Conservation (phyloP, 2,113 vertebrate genomes). For the Callipepla californica region DNA sequence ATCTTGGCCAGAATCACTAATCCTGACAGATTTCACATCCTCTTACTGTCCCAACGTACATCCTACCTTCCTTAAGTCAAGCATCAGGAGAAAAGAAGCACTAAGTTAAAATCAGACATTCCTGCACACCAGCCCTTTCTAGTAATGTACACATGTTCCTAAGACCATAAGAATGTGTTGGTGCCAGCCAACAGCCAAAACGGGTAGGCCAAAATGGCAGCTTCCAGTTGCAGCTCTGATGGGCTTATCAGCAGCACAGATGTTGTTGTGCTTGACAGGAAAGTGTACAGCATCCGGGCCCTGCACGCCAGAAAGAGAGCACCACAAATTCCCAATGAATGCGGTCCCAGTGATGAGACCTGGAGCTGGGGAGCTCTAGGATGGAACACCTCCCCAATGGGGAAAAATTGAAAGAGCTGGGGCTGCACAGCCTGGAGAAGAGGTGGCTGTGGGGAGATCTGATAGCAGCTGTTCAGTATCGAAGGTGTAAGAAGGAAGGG, state of each 20-base stretch:
- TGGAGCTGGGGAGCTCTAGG: background rate
- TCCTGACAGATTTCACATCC: background rate
- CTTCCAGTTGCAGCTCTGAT: background rate
- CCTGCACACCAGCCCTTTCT: background rate
- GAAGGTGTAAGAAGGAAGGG: too few species aligned
- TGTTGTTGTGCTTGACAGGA: background rate
- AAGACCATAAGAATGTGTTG: rapidly evolving
- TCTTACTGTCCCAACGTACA: background rate
- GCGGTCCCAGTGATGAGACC: background rate
- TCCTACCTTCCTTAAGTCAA: constrained; percentile 14
- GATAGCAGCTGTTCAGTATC: too few species aligned
- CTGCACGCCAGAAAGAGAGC: background rate
- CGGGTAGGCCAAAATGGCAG: background rate
- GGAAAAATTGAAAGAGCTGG: too few species aligned
- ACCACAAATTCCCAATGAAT: background rate
- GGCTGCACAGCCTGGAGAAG: too few species aligned
- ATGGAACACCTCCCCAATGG: too few species aligned
- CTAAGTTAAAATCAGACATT: background rate
- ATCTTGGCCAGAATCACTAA: constrained; percentile 8
- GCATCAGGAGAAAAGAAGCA: constrained; percentile 1
- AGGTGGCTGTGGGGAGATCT: too few species aligned
- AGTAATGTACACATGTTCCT: rapidly evolving
- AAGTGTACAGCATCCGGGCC: background rate
- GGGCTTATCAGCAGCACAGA: background rate
- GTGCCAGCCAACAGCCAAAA: background rate